Conservation (phyloP, 2,113 vertebrate genomes). For the Psilopsiagon aurifrons region DNA sequence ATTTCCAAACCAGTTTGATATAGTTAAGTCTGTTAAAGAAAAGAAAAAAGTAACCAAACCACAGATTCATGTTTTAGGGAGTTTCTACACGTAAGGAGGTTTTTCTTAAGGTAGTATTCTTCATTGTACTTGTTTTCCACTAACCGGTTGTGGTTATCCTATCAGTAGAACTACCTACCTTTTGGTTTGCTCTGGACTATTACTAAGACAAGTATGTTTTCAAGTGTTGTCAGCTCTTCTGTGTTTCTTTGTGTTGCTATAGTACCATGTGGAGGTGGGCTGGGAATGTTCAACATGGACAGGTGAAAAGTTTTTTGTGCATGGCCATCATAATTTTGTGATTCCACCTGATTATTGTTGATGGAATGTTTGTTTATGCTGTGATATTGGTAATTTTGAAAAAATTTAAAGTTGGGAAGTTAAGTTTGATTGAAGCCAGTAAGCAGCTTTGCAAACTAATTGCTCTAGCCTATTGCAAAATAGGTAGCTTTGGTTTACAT, state of each 20-base stretch:
- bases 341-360: neutral
- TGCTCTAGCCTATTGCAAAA: neutral
- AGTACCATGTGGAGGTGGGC: neutral
- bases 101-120: neutral
- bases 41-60: neutral
- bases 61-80: neutral
- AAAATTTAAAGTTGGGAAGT: neutral
- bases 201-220: neutral
- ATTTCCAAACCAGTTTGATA: neutral
- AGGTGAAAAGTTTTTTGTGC: neutral
- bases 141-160: neutral
- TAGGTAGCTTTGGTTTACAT: neutral
- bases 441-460: neutral
- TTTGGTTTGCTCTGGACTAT: neutral
- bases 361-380: neutral
- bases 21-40: neutral
- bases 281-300: neutral
- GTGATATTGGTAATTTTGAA: neutral
- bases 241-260: neutral
- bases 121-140: neutral
- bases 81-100: neutral
- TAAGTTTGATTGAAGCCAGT: neutral
- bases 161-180: neutral
- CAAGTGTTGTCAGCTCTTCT: neutral
- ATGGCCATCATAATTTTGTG: neutral